Base-by-base conservation (phyloP, 2,797 vertebrate species). In the Emys orbicularis region DNA sequence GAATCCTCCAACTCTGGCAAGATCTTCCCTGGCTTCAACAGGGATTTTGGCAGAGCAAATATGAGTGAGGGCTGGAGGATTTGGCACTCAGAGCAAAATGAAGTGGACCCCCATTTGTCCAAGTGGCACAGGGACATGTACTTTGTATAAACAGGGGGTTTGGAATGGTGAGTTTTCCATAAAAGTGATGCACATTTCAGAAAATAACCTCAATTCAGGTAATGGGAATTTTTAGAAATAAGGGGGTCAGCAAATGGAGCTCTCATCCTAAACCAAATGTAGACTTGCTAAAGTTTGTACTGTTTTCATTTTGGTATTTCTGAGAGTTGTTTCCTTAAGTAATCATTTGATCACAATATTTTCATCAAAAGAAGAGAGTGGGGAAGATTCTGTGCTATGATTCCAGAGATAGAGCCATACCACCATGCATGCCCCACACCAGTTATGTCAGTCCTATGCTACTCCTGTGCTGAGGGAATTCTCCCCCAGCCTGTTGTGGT, bases 261-360 rank as follows among this genome's bases (percentile, higher is more conserved):
- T 9, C 16, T 37, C 61, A 9, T 18, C 34, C 18, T 19, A 68
- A 68, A 68, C 61, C 61, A 68, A 92, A 80, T 29, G 65, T 81
- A 93, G 96, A 89, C 91, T 90, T 95, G 91, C 92, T 94, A 90
- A 93, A 72, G 86, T 90, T 81, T 84, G 83, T 54, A 50, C 80
- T 94, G 65, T 54, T 96, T 90, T 87, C 94, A 96, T 92, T 91
- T 29, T 90, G 27, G 87, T 79, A 93, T 92, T 96, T 92, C 93
- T 96, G 87, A 54, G 87, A 96, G 92, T 90, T 82, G 82, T 90
- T 94, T 94, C 87, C 90, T 94, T 87, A 95, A 90, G 81, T 81
- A 95, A 94, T 93, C 89, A 95, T 90, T 95, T 94, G 92, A 84
- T 56, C 94, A 91, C 54, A 29, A 84, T 85, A 94, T 89, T 97